Evolutionary conservation across 2,113 vertebrate genomes (phyloP).

Genomic region (Circaetus gallicus): DNA sequence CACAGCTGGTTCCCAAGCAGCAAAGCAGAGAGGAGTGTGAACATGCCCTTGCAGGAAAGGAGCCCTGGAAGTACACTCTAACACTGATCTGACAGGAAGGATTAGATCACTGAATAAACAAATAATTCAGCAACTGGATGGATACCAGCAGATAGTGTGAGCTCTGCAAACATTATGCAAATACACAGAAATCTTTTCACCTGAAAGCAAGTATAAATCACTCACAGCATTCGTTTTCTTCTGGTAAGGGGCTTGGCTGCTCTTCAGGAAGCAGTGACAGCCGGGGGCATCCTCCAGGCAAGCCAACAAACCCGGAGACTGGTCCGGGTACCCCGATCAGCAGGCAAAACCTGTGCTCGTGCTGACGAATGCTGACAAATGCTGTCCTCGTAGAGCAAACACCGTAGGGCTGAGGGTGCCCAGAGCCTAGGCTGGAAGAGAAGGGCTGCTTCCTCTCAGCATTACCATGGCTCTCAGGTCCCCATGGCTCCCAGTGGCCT

Average conservation of each 20-base stretch:
- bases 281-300: rapidly evolving
- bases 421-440: not conserved
- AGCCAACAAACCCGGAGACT: not conserved
- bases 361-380: not conserved
- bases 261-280: not conserved
- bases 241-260: not conserved
- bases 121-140: not conserved
- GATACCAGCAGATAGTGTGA: not conserved
- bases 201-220: rapidly evolving
- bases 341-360: rapidly evolving
- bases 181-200: rapidly evolving
- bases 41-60: not conserved
- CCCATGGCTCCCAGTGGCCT: not conserved
- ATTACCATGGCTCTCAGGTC: rapidly evolving
- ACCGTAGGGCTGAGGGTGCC: not conserved
- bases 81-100: not conserved
- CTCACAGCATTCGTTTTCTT: rapidly evolving
- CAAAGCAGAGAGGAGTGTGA: rapidly evolving
- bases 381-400: rapidly evolving
- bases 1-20: not conserved
- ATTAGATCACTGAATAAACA: not conserved
- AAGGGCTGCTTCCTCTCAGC: no score
- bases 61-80: not conserved
- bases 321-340: rapidly evolving
- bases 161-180: not conserved